These are phyloP conservation scores for Neria commutata DNA, from an alignment of 2,888 invertebrate genomes.

Conservation along the genomic window DNA sequence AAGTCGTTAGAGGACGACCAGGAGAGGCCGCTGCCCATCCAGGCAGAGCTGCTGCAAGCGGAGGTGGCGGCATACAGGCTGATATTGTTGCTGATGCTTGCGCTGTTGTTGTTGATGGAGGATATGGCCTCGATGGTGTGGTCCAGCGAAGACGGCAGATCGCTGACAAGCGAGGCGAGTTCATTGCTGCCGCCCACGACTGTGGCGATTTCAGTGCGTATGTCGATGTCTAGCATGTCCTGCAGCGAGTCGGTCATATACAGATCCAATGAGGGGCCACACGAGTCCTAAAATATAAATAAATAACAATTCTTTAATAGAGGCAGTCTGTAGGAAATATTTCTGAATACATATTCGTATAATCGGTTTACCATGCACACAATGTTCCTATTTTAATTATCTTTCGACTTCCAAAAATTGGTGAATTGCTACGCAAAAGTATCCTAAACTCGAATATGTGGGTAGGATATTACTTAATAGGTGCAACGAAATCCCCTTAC, in stretches of 20 bases:
- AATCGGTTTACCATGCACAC: neutral
- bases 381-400: neutral
- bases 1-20: slow-evolving; percentile 65
- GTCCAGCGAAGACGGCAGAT: slow-evolving; percentile 62
- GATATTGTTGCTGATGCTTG: slow-evolving; percentile 27
- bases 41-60: slow-evolving; percentile 33
- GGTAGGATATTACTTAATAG: too few species aligned
- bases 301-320: slow-evolving; percentile 13
- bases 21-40: slow-evolving; percentile 47
- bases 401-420: neutral
- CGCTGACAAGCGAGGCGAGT: slow-evolving; percentile 63
- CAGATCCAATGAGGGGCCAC: slow-evolving; percentile 68
- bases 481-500: too few species aligned
- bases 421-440: too few species aligned
- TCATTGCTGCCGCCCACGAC: slow-evolving; percentile 76
- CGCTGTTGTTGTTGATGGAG: slow-evolving; percentile 42
- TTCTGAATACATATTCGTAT: neutral
- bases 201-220: slow-evolving; percentile 83
- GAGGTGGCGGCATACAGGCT: slow-evolving; percentile 40
- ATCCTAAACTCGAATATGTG: too few species aligned
- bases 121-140: slow-evolving; percentile 56
- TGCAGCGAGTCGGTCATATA: slow-evolving; percentile 78
- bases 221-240: slow-evolving; percentile 90
- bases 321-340: neutral
- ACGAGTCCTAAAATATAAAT: slow-evolving; percentile 62